Conservation (phyloP, 2,113 vertebrate species). For the Telmatochromis brachygnathus region DNA sequence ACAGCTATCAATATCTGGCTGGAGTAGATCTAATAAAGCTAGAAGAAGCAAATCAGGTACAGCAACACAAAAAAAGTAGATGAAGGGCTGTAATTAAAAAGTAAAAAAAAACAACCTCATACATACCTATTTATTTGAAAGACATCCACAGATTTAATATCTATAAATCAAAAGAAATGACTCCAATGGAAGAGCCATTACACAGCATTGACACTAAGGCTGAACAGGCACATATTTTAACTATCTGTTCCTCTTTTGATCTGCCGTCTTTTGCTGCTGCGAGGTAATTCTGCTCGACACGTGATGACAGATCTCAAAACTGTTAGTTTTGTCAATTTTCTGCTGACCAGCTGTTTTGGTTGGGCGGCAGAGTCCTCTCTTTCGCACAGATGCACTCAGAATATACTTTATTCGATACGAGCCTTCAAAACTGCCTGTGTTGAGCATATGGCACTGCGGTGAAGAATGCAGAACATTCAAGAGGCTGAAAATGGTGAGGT, state of each 20-base stretch:
- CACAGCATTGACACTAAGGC: not conserved
- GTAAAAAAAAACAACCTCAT: accelerated
- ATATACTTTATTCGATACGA: not conserved
- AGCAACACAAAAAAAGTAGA: not conserved
- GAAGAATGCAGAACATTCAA: not conserved
- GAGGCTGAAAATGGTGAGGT: not conserved
- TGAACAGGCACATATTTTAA: not conserved
- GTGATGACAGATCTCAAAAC: not conserved
- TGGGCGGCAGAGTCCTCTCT: not conserved
- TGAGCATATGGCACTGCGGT: not conserved
- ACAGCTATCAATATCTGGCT: not conserved
- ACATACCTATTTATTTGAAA: not conserved
- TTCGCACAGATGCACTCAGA: not conserved
- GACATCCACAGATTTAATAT: not conserved
- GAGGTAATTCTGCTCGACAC: not conserved
- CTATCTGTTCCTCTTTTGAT: not conserved
- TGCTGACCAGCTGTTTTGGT: not conserved
- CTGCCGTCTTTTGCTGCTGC: not conserved
- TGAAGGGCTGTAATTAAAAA: not conserved
- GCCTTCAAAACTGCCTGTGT: not conserved
- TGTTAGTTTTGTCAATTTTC: not conserved
- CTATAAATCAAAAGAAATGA: not conserved
- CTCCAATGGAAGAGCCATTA: not conserved
- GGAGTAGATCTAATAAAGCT: not conserved
- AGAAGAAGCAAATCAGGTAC: not conserved